These are phyloP conservation scores for Brachionus calyciflorus DNA, from an alignment of 1,140 invertebrate species.

Conservation along the genomic window DNA sequence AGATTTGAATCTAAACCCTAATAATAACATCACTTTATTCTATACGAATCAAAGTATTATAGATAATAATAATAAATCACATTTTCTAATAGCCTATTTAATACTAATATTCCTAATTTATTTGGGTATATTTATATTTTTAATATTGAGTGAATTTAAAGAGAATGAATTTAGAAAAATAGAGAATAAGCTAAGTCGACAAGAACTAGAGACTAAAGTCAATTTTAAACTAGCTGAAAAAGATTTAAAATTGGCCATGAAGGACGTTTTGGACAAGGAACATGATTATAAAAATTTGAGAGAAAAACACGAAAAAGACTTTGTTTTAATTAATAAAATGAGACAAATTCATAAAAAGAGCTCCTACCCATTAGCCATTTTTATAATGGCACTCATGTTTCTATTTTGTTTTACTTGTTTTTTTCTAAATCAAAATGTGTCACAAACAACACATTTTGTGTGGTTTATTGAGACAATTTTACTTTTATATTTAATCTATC, in stretches of 20 bases:
- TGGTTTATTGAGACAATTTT: not conserved
- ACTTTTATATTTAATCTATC: constrained; percentile 31
- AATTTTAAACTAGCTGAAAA: constrained; percentile 37
- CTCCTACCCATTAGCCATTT: not conserved
- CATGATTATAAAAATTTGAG: constrained; percentile 1
- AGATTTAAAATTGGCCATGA: constrained; percentile 38
- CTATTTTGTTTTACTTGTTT: not conserved
- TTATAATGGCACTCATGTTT: not conserved
- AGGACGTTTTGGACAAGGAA: constrained; percentile 10
- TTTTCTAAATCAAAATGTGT: not conserved
- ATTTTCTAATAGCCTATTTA: not conserved
- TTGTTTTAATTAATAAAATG: not conserved
- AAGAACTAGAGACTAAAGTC: constrained; percentile 26
- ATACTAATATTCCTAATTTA: not conserved
- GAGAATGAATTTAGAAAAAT: constrained; percentile 20
- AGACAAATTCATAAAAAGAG: not conserved
- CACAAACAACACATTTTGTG: constrained; percentile 23
- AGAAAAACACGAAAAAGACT: not conserved
- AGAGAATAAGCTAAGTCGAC: constrained; percentile 4
- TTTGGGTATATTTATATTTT: constrained; percentile 6
- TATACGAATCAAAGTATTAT: too few relatives aligned
- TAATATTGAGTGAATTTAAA: not conserved
- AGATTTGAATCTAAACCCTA: not conserved
- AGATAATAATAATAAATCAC: too few relatives aligned
- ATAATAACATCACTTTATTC: not conserved